phyloP scores from a whole-genome alignment of 2,113 vertebrate species.

The Conger conger region DNA sequence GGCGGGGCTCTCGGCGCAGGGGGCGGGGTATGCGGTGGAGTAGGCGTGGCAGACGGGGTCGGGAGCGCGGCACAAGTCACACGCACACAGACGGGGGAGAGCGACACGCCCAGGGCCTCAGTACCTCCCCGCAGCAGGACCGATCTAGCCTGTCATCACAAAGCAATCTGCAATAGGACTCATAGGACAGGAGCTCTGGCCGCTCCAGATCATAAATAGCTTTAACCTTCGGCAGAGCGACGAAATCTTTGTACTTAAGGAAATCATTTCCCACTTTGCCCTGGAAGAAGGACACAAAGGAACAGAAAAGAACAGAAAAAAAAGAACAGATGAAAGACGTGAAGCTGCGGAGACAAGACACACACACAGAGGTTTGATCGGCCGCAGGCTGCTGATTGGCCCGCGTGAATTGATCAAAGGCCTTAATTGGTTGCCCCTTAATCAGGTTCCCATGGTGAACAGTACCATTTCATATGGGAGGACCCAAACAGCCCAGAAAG shows the following conservation, averaged over 20 bases:
- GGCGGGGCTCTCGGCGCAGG: neutral
- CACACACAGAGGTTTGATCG: neutral
- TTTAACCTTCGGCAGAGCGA: slow-evolving; percentile 90
- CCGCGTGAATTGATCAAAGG: neutral
- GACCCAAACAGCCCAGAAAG: neutral
- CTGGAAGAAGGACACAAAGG: slow-evolving; percentile 66
- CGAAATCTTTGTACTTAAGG: slow-evolving; percentile 89
- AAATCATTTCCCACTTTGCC: slow-evolving; percentile 90
- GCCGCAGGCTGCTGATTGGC: neutral
- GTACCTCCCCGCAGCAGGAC: slow-evolving; percentile 89
- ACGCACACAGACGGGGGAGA: slow-evolving; percentile 8
- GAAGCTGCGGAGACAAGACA: slow-evolving; percentile 21
- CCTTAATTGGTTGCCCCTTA: neutral
- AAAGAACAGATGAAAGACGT: neutral
- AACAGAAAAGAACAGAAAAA: slow-evolving; percentile 15
- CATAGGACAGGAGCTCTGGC: slow-evolving; percentile 92
- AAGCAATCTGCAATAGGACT: slow-evolving; percentile 83
- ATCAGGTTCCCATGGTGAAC: neutral
- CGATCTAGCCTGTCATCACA: slow-evolving; percentile 87
- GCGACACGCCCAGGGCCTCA: slow-evolving; percentile 18
- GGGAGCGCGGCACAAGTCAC: neutral
- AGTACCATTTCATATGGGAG: neutral
- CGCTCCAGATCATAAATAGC: slow-evolving; percentile 86
- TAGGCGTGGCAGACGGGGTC: neutral
- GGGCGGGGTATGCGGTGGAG: neutral